Conservation (phyloP, 2,113 vertebrate genomes). For the Rana temporaria region DNA sequence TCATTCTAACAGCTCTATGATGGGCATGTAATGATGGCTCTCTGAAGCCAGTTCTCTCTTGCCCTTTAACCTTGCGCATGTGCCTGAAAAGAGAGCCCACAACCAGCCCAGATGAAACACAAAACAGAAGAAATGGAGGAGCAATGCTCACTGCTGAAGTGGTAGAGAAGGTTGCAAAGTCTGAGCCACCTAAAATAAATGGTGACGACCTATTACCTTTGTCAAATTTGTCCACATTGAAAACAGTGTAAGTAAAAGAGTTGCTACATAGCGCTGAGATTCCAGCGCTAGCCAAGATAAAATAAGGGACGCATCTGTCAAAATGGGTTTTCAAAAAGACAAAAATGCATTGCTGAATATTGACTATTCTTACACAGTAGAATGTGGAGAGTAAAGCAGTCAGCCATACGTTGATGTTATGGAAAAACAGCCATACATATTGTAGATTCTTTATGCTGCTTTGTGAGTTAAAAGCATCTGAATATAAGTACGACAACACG, state of each 20-base stretch:
- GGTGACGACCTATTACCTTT: not conserved
- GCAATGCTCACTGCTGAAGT: not conserved
- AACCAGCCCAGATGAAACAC: constrained; percentile 7
- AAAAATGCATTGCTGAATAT: not conserved
- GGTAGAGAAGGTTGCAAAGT: not conserved
- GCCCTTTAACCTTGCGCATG: constrained; percentile 14
- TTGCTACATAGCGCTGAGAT: constrained; percentile 4
- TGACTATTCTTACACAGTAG: constrained; percentile 44
- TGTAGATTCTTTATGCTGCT: not conserved
- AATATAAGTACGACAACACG: not conserved
- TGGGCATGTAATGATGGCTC: constrained; percentile 41
- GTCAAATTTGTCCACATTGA: not conserved
- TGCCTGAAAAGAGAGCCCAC: constrained; percentile 27
- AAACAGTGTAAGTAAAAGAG: not conserved
- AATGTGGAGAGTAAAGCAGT: constrained; percentile 15
- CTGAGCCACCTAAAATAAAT: not conserved
- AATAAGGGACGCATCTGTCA: constrained; percentile 11
- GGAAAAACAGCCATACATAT: constrained; percentile 29
- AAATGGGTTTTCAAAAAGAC: constrained; percentile 36
- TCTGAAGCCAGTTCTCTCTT: constrained; percentile 40
- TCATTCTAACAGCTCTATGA: constrained; percentile 15
- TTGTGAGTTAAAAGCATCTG: not conserved
- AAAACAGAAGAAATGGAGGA: constrained; percentile 36
- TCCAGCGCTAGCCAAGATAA: not conserved
- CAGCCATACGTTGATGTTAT: constrained; percentile 8